Evolutionary conservation across 2,113 vertebrate species (phyloP), one percentile per base, ranked within the genome.

Genomic region (Neodontobutis hainanensis): DNA sequence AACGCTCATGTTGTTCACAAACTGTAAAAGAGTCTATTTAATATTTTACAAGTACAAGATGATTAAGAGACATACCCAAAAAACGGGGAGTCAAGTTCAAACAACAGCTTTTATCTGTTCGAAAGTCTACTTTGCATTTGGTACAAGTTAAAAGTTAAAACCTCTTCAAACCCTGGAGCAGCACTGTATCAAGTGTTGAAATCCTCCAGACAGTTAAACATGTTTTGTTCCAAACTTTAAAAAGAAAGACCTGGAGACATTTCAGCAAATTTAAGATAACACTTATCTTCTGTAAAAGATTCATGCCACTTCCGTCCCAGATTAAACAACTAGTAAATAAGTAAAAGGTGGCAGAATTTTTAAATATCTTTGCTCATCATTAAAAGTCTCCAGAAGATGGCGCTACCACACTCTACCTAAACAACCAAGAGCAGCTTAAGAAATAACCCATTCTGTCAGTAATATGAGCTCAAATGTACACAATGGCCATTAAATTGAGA

Each of bases 361-460:
- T 14, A n/a, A 12, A 57, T 43, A 4, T 60, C n/a, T 15, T 14
- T 12, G 11, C 8, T 5, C 32, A 52, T 6, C 6, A 0, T 1
- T 51, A 38, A n/a, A 8, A 8, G 52, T 61, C 9, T 50, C 89
- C 89, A 88, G 73, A 57, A 90, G 89, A 73, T 89, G 87, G 86
- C 53, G 84, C 68, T 85, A 8, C 56, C 70, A 32, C 76, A 57
- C 81, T 81, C 77, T 63, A 61, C 63, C 32, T 36, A 8, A 51
- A 47, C 15, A 9, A 55, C 60, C 70, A 40, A 63, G 68, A 58
- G 65, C 80, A 72, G 47, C 40, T 36, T 52, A 12, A n/a, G 34
- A 53, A 61, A 52, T 64, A 75, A 59, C 64, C 65, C 65, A 77
- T 81, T 82, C 82, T 68, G 38, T 77, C 61, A 71, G 55, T 59